phyloP scores from a whole-genome alignment of 1,140 invertebrate species.

The Caenorhabditis latens region DNA sequence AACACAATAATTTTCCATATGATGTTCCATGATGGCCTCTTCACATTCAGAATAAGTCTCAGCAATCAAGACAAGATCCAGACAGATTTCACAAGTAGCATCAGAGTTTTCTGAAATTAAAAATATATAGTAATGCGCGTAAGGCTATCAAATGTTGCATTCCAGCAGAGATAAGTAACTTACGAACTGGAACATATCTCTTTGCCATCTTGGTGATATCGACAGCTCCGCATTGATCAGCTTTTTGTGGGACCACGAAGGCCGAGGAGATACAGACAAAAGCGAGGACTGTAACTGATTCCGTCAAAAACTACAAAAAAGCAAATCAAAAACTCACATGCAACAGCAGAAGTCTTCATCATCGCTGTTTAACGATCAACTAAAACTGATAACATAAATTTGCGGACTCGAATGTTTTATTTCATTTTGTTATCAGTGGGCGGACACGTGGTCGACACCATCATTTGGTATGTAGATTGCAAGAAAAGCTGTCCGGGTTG shows the following conservation, averaged over 20 bases:
- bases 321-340: slow-evolving; percentile 7
- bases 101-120: slow-evolving; percentile 26
- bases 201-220: slow-evolving; percentile 24
- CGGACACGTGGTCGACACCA: slow-evolving; percentile 21
- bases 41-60: slow-evolving; percentile 62
- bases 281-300: neutral
- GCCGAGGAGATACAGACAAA: slow-evolving; percentile 19
- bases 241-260: slow-evolving; percentile 35
- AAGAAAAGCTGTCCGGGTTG: slow-evolving; percentile 47
- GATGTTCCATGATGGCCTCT: slow-evolving; percentile 51
- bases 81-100: slow-evolving; percentile 57
- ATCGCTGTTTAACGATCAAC: slow-evolving; percentile 17
- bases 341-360: slow-evolving; percentile 31
- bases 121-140: too few species aligned
- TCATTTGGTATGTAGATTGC: slow-evolving; percentile 16
- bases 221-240: slow-evolving; percentile 42
- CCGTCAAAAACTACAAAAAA: neutral
- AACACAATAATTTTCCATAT: slow-evolving; percentile 49
- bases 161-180: neutral
- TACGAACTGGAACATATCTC: slow-evolving; percentile 48
- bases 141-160: too few species aligned
- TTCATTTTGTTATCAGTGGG: slow-evolving; percentile 27
- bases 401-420: slow-evolving; percentile 10
- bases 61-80: slow-evolving; percentile 59
- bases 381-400: slow-evolving; percentile 39